Evolutionary conservation across 2,888 invertebrate genomes (phyloP).

Genomic region (Tetranychus piercei): DNA sequence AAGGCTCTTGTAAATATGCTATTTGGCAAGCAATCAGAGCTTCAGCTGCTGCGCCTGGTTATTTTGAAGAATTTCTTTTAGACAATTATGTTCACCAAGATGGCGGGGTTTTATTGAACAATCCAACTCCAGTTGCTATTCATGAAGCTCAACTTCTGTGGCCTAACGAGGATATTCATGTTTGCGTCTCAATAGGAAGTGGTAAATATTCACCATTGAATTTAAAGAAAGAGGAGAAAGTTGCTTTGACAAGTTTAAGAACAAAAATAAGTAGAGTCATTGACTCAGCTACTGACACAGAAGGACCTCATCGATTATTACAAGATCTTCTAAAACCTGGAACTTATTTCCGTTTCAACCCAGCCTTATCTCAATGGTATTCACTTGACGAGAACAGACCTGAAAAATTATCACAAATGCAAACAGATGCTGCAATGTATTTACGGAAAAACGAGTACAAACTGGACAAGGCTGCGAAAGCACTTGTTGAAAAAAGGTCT

Average conservation of each 20-base stretch:
- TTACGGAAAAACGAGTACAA: slow-evolving; percentile 59
- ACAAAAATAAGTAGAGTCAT: slow-evolving; percentile 60
- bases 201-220: slow-evolving; percentile 35
- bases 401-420: slow-evolving; percentile 48
- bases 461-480: slow-evolving; percentile 32
- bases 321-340: slow-evolving; percentile 53
- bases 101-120: slow-evolving; percentile 66
- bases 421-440: slow-evolving; percentile 58
- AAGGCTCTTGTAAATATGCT: slow-evolving; percentile 48
- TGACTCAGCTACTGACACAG: slow-evolving; percentile 69
- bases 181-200: slow-evolving; percentile 61
- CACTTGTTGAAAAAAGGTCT: slow-evolving; percentile 22
- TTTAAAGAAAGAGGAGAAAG: slow-evolving; percentile 22
- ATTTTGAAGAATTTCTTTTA: slow-evolving; percentile 61
- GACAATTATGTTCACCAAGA: slow-evolving; percentile 55
- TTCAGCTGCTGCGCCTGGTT: slow-evolving; percentile 75
- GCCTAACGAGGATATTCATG: slow-evolving; percentile 52
- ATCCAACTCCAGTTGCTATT: slow-evolving; percentile 67
- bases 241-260: slow-evolving; percentile 44
- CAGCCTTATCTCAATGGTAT: slow-evolving; percentile 58
- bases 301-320: slow-evolving; percentile 57
- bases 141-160: slow-evolving; percentile 68
- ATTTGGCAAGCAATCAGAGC: slow-evolving; percentile 72
- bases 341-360: slow-evolving; percentile 67
- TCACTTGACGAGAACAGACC: slow-evolving; percentile 60